Percentiles rank a stretch among this genome's conserved stretches.
phyloP scores from a whole-genome alignment of 2,797 vertebrate species.

The Rhinella marina region DNA sequence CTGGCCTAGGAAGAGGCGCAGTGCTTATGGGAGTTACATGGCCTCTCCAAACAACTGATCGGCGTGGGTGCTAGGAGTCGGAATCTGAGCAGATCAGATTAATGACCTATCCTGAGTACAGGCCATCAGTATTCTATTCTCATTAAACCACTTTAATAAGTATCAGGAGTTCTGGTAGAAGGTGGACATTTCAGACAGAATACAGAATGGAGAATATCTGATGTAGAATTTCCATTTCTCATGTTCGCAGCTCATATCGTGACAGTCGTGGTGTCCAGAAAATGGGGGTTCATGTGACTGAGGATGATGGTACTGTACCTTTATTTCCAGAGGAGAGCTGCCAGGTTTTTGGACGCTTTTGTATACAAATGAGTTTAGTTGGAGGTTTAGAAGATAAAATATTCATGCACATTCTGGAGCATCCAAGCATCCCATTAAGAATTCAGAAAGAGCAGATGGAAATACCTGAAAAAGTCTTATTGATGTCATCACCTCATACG shows the following conservation, averaged over 20 bases:
- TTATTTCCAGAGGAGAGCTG: not conserved
- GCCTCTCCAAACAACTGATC: no score
- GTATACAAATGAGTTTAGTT: constrained; percentile 38
- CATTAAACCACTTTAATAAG: not conserved
- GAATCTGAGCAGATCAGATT: no score
- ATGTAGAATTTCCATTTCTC: not conserved
- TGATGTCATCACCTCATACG: constrained; percentile 25
- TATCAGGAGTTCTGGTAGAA: not conserved
- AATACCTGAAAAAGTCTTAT: constrained; percentile 39
- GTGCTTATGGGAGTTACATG: no score
- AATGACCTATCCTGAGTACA: no score
- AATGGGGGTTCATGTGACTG: not conserved
- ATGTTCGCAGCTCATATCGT: not conserved
- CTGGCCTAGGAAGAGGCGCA: no score
- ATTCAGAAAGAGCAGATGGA: constrained; percentile 52
- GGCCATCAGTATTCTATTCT: no score
- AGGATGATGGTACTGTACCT: not conserved
- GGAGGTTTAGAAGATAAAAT: constrained; percentile 41
- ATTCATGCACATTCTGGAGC: constrained; percentile 55
- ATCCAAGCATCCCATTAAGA: constrained; percentile 35
- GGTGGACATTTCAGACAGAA: not conserved
- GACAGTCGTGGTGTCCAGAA: not conserved
- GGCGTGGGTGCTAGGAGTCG: no score
- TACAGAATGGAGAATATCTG: not conserved
- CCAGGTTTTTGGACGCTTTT: constrained; percentile 8